Evolutionary conservation across 1,140 invertebrate species (phyloP).

Genomic region (Drosophila orosa): DNA sequence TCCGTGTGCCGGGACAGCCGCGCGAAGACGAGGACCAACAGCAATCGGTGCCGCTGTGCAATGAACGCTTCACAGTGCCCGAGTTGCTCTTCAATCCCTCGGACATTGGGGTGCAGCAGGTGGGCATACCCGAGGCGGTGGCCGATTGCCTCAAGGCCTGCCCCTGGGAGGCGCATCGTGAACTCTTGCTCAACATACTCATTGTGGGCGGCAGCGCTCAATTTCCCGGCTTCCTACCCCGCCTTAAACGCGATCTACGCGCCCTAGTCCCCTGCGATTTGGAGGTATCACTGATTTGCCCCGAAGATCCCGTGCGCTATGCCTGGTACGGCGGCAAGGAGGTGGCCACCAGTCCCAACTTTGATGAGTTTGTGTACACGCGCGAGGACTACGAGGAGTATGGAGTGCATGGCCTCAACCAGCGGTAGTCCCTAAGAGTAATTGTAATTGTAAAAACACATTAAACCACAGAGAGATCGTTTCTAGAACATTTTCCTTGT

Average conservation of each 20-base stretch:
- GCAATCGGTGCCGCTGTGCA: conserved; percentile 94
- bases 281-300: conserved; percentile 89
- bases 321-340: conserved; percentile 94
- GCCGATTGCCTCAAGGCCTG: conserved; percentile 90
- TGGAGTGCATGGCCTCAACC: conserved; percentile 86
- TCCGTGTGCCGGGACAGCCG: conserved; percentile 82
- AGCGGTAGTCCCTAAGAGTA: conserved; percentile 20
- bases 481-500: conserved; percentile 40
- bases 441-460: conserved; percentile 15
- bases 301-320: conserved; percentile 92
- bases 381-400: conserved; percentile 95
- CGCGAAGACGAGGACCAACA: conserved; percentile 83
- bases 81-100: conserved; percentile 98
- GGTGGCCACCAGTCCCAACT: conserved; percentile 90
- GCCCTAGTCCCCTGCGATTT: conserved; percentile 90
- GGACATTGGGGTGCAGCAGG: conserved; percentile 93
- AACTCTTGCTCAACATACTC: conserved; percentile 94
- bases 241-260: conserved; percentile 92
- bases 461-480: conserved; percentile 2
- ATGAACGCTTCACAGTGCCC: conserved; percentile 96
- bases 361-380: conserved; percentile 90
- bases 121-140: conserved; percentile 97
- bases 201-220: conserved; percentile 95
- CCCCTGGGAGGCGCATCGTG: conserved; percentile 91
- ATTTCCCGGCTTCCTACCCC: conserved; percentile 93